A percentile compares a stretch with the other conserved stretches of the same genome.
Evolutionary conservation across 2,888 invertebrate species (phyloP).

Genomic region (Nowickia ferox): DNA sequence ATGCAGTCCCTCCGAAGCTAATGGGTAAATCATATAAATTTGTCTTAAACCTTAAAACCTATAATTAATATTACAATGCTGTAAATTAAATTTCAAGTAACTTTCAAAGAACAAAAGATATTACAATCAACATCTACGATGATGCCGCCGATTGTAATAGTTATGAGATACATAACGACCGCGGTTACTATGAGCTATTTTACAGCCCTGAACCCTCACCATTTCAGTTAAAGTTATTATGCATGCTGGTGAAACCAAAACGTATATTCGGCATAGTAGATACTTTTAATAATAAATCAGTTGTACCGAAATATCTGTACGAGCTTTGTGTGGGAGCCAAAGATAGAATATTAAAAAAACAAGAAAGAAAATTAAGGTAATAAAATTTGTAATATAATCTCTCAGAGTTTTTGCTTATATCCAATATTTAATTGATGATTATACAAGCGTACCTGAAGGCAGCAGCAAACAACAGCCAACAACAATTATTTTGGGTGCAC

Average conservation of each 20-base stretch:
- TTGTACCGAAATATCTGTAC: conserved; percentile 69
- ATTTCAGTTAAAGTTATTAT: conserved; percentile 69
- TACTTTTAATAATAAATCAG: conserved; percentile 60
- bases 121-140: conserved; percentile 40
- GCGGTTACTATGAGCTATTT: conserved; percentile 65
- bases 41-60: not conserved
- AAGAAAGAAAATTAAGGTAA: conserved; percentile 44
- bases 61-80: not conserved
- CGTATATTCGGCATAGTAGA: conserved; percentile 70
- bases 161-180: not conserved
- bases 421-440: not conserved
- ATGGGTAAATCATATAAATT: conserved; percentile 9
- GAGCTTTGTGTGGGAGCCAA: conserved; percentile 60
- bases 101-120: not conserved
- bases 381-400: not conserved
- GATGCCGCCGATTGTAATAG: conserved; percentile 12
- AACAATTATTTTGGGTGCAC: conserved; percentile 27
- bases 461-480: conserved; percentile 2
- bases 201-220: conserved; percentile 71
- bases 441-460: not conserved
- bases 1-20: not conserved
- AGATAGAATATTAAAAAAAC: conserved; percentile 35
- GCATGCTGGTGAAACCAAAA: conserved; percentile 67
- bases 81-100: conserved; percentile 15
- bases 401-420: not conserved